A percentile compares a stretch with the other conserved stretches of the same genome.
phyloP scores from a whole-genome alignment of 2,888 invertebrate genomes.

The Epinotia ramella region DNA sequence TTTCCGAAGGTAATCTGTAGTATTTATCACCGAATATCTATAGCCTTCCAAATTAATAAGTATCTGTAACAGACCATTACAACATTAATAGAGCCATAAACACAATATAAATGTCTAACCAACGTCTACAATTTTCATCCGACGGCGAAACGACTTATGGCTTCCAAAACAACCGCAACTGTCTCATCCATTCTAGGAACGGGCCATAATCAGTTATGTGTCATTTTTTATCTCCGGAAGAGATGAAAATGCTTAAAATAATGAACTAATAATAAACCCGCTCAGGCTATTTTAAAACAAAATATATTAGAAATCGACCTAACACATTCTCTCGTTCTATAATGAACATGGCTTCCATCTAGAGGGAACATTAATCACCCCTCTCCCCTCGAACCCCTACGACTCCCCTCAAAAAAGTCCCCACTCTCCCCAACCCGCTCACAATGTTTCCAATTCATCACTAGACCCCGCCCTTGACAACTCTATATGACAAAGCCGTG shows the following conservation, averaged over 20 bases:
- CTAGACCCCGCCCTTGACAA: constrained; percentile 86
- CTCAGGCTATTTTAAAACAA: constrained; percentile 70
- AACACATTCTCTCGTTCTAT: constrained; percentile 83
- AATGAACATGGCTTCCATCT: constrained; percentile 84
- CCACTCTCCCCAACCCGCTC: constrained; percentile 74
- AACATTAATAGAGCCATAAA: constrained; percentile 43
- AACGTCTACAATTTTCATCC: constrained; percentile 44
- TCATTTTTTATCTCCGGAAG: constrained; percentile 77
- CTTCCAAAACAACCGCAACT: constrained; percentile 52
- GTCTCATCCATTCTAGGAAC: constrained; percentile 59
- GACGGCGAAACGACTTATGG: constrained; percentile 57
- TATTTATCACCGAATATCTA: constrained; percentile 32
- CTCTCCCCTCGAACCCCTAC: constrained; percentile 65
- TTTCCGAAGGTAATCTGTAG: constrained; percentile 17
- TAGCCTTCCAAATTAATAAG: constrained; percentile 35
- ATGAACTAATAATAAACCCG: constrained; percentile 76
- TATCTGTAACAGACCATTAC: constrained; percentile 30
- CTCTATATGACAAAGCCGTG: constrained; percentile 83
- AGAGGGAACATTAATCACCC: constrained; percentile 79
- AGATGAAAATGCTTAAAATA: constrained; percentile 81
- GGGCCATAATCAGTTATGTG: constrained; percentile 65
- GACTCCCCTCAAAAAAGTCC: constrained; percentile 74
- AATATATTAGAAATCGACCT: constrained; percentile 81
- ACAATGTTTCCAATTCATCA: constrained; percentile 85
- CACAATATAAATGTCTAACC: constrained; percentile 30